A percentile compares a stretch with the other conserved stretches of the same genome.
Evolutionary conservation across 2,888 invertebrate species (phyloP).

Genomic region (Drosophila neonasuta): DNA sequence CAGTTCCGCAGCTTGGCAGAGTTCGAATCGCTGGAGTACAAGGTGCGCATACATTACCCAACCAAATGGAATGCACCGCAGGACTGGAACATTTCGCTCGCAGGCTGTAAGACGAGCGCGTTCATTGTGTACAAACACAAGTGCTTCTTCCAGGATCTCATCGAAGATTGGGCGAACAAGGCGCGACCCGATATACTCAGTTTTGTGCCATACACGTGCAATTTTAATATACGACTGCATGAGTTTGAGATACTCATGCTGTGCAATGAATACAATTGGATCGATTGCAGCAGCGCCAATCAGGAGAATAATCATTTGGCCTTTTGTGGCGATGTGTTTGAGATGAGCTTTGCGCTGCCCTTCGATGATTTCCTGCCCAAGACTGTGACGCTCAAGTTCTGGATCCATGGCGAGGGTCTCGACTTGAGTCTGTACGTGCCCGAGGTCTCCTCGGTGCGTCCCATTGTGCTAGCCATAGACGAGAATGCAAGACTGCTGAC

Average conservation of each 20-base stretch:
- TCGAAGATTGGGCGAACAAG: conserved; percentile 98
- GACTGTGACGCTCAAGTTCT: conserved; percentile 93
- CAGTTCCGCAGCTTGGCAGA: conserved; percentile 95
- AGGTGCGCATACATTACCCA: conserved; percentile 91
- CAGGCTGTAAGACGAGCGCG: conserved; percentile 96
- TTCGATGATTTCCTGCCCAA: conserved; percentile 96
- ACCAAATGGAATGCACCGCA: conserved; percentile 98
- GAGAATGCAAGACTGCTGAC: conserved; percentile 93
- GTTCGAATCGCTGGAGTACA: conserved; percentile 97
- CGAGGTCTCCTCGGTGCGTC: conserved; percentile 93
- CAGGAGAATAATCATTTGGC: conserved; percentile 97
- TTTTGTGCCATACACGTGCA: conserved; percentile 98
- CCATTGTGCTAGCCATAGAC: conserved; percentile 91
- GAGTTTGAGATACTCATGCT: conserved; percentile 97
- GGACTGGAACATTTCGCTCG: conserved; percentile 94
- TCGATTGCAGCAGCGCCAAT: conserved; percentile 97
- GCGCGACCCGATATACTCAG: conserved; percentile 94
- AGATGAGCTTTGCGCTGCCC: conserved; percentile 95
- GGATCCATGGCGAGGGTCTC: conserved; percentile 97
- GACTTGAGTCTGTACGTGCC: conserved; percentile 95
- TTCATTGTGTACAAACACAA: conserved; percentile 97
- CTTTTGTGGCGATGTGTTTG: conserved; percentile 96
- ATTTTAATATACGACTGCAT: conserved; percentile 93
- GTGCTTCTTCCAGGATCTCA: conserved; percentile 97
- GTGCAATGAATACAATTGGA: conserved; percentile 99